Evolutionary conservation across 2,113 vertebrate genomes (phyloP).

Genomic region (Calidris pygmaea): DNA sequence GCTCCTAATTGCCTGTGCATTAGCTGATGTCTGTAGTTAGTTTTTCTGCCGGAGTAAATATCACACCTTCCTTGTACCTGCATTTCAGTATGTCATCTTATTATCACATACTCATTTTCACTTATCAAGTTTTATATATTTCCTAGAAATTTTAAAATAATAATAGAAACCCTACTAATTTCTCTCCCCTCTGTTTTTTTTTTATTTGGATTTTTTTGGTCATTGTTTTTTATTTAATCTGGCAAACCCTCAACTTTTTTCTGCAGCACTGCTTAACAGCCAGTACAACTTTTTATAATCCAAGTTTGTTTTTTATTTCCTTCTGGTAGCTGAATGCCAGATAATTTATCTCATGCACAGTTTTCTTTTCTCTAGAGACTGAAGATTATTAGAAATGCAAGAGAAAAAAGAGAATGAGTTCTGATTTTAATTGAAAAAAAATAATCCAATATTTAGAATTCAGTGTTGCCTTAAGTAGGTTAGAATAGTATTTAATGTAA

Average conservation of each 20-base stretch:
- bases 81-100: neutral
- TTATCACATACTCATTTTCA: neutral
- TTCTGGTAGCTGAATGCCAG: neutral
- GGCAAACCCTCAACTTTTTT: neutral
- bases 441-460: neutral
- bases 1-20: rapidly evolving
- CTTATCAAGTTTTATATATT: neutral
- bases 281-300: neutral
- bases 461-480: neutral
- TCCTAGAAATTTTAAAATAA: neutral
- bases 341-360: neutral
- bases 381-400: neutral
- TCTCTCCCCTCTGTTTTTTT: neutral
- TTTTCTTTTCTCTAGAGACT: neutral
- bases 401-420: neutral
- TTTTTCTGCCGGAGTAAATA: neutral
- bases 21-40: neutral
- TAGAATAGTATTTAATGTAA: neutral
- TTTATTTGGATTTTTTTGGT: neutral
- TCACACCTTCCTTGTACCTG: neutral
- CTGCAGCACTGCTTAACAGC: neutral
- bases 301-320: neutral
- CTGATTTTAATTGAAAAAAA: neutral
- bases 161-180: neutral
- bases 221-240: neutral